phyloP scores from a whole-genome alignment of 1,140 invertebrate species.

The Lerema accius region DNA sequence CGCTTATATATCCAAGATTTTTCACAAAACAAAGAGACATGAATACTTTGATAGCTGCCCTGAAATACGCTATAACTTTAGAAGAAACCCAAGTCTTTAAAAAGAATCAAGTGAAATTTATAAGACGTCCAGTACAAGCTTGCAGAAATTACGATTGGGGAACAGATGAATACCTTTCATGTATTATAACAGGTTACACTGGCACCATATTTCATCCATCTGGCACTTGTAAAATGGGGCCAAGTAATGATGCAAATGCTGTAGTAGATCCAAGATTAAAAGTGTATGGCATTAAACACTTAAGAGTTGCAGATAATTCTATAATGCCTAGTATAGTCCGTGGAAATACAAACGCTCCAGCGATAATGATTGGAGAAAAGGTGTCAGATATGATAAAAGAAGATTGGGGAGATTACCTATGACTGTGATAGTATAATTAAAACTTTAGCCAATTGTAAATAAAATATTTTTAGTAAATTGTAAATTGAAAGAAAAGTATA shows the following conservation, averaged over 20 bases:
- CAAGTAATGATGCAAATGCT: slow-evolving; percentile 84
- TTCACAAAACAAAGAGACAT: slow-evolving; percentile 86
- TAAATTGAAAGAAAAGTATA: too few relatives aligned
- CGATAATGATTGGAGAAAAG: slow-evolving; percentile 86
- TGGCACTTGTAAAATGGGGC: slow-evolving; percentile 95
- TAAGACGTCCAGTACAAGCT: slow-evolving; percentile 83
- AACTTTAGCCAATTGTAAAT: slow-evolving; percentile 86
- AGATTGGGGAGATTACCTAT: too few relatives aligned
- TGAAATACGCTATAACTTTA: slow-evolving; percentile 83
- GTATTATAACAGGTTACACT: slow-evolving; percentile 85
- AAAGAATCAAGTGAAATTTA: slow-evolving; percentile 82
- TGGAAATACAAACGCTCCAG: slow-evolving; percentile 84
- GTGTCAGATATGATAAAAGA: slow-evolving; percentile 84
- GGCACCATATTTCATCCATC: slow-evolving; percentile 87
- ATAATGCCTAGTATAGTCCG: slow-evolving; percentile 86
- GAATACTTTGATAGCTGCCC: slow-evolving; percentile 84
- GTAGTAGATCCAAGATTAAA: slow-evolving; percentile 88
- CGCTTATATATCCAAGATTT: slow-evolving; percentile 92
- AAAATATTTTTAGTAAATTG: too few relatives aligned
- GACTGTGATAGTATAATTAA: slow-evolving; percentile 8
- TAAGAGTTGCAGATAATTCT: slow-evolving; percentile 90
- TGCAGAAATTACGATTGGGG: slow-evolving; percentile 85
- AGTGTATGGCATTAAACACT: slow-evolving; percentile 86
- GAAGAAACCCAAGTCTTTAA: slow-evolving; percentile 84
- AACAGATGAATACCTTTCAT: slow-evolving; percentile 86